phyloP scores from a whole-genome alignment of 2,888 invertebrate species.

The Caenorhabditis drosophilae region DNA sequence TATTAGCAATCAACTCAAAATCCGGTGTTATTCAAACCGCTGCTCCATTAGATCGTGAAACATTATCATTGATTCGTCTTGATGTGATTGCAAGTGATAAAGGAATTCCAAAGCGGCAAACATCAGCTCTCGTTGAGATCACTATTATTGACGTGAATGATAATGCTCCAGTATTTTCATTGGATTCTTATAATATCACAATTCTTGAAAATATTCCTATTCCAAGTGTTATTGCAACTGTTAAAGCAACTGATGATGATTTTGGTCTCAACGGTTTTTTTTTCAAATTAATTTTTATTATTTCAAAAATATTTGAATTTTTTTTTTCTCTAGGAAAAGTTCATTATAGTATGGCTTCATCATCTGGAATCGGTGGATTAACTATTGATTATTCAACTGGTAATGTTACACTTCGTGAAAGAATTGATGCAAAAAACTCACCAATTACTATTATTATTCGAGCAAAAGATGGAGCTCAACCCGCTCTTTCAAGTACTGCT shows the following conservation, averaged over 20 bases:
- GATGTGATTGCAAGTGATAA: constrained; percentile 67
- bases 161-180: constrained; percentile 64
- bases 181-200: constrained; percentile 55
- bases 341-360: constrained; percentile 91
- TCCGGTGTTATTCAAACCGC: constrained; percentile 92
- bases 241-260: constrained; percentile 84
- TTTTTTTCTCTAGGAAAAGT: constrained; percentile 73
- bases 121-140: constrained; percentile 61
- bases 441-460: constrained; percentile 81
- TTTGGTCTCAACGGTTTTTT: constrained; percentile 82
- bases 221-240: constrained; percentile 82
- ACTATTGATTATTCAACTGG: constrained; percentile 91
- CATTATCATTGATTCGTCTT: constrained; percentile 42
- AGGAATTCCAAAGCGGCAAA: constrained; percentile 55
- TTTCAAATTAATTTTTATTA: neutral
- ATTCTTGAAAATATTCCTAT: constrained; percentile 83
- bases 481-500: constrained; percentile 90
- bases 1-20: constrained; percentile 86
- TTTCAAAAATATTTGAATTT: constrained; percentile 3
- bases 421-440: constrained; percentile 53
- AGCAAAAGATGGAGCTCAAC: constrained; percentile 93
- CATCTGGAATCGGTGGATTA: constrained; percentile 80
- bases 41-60: constrained; percentile 83
- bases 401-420: constrained; percentile 72
- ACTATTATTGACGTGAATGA: constrained; percentile 66